Base-by-base conservation (phyloP, 2,113 vertebrate species). In the Etheostoma cragini region DNA sequence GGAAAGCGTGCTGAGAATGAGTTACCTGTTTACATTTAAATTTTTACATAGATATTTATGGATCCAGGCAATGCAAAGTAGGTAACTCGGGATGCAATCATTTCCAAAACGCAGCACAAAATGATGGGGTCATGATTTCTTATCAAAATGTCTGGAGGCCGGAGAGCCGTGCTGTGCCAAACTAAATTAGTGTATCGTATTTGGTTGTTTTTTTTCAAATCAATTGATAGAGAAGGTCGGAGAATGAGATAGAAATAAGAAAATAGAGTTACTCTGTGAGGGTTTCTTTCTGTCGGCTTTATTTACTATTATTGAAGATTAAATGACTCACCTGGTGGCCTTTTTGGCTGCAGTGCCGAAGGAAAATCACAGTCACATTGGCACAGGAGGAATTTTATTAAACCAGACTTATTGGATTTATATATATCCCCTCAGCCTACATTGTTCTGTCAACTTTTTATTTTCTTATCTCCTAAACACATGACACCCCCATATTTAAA, bases 41-140 rank as follows among this genome's bases (percentile, higher is more conserved):
- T 73, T 73, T 58, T 76, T 54, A 76, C 53, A 75, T 17, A 8
- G 54, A 54, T 87, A 81, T 87, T 78, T 69, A 83, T 69, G 33
- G 65, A 35, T 71, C 42, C 68, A 6, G 4, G 24, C 33, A 56
- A 67, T 42, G 47, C 70, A 49, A 82, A 72, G 21, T 26, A 54
- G 68, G 54, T 80, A 17, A 73, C 35, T 46, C 0, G 0, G 64
- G 61, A 83, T 17, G 17, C 21, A 72, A 60, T 79, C 26, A 71
- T 75, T 78, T 81, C 65, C 77, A 78, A 54, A 79, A 76, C n/a
- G 10, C 14, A 3, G n/a, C 70, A 54, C 56, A 49, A 10, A 0
- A 68, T 74, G 76, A 75, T 72, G 68, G 80, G 80, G 80, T 85
- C 58, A 70, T 54, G 50, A 54, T 54, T 68, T 35, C 22, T 15